Evolutionary conservation across 2,888 invertebrate genomes (phyloP).

Genomic region (Acanthosepion pharaonis): DNA sequence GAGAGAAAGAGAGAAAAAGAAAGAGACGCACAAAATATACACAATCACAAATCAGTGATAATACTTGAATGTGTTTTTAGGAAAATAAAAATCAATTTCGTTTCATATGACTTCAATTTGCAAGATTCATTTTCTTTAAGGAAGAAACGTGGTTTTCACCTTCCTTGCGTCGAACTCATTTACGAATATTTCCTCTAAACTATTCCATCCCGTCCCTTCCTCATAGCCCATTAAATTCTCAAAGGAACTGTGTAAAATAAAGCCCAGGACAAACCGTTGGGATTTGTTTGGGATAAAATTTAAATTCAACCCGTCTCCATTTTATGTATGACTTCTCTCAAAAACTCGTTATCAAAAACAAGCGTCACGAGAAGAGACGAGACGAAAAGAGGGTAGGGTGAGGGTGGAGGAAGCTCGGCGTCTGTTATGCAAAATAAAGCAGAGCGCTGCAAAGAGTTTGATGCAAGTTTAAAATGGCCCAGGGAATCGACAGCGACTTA

Average conservation of each 20-base stretch:
- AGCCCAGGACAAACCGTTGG: not conserved
- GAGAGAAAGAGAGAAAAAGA: too few species aligned
- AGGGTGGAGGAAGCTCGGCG: not conserved
- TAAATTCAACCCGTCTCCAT: conserved; percentile 14
- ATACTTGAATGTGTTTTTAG: not conserved
- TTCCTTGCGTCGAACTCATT: not conserved
- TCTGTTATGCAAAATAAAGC: conserved; percentile 33
- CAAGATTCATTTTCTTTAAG: not conserved
- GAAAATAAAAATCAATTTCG: not conserved
- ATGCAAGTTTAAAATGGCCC: conserved; percentile 14
- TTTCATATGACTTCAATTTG: not conserved
- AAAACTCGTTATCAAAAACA: not conserved
- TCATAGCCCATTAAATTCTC: not conserved
- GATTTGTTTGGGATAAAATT: conserved; percentile 23
- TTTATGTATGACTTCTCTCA: not conserved
- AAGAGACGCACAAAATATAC: too few species aligned
- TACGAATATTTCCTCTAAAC: not conserved
- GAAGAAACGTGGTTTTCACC: not conserved
- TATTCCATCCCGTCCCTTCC: not conserved
- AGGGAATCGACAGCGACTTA: conserved; percentile 20
- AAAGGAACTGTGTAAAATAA: not conserved
- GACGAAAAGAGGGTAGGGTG: not conserved
- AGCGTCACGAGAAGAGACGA: not conserved
- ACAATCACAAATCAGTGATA: not conserved
- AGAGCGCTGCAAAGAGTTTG: conserved; percentile 33